Evolutionary conservation across 2,797 vertebrate species (phyloP), one percentile per base, ranked within the genome.

Genomic region (Cirrhinus mrigala): DNA sequence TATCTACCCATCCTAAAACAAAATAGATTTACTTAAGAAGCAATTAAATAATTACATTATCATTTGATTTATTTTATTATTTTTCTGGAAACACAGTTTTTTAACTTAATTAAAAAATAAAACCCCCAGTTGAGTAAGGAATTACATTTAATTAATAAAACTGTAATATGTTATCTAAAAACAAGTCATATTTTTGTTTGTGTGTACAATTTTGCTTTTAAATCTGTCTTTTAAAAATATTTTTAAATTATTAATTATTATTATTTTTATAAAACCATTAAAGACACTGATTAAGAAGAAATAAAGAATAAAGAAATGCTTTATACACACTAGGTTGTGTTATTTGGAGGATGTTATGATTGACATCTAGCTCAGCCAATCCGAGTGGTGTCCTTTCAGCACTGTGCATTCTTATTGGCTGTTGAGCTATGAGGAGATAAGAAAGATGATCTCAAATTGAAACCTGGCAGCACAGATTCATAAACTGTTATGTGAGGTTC

Each of bases 401-500:
- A 46, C 33, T 68, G 52, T 71, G 64, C 79, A 79, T 90, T 89
- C 87, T 91, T 88, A 90, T 91, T 91, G 77, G 88, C 86, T 76
- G 80, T 74, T 80, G 52, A 54, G 76, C 73, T 88, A 89, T 89
- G 83, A 84, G 90, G 87, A 79, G 83, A 87, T 88, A 90, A 86
- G 88, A 84, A 85, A 89, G 87, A 86, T 52, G 64, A 33, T 66
- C 29, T 66, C 16, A 66, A 66, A 66, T 68, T 33, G 54, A 73
- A 89, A 79, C 46, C 84, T 88, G 83, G 83, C 84, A 87, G 89
- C 88, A 88, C 86, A 87, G 87, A 82, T 89, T 89, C 81, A 84
- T 79, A 87, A 87, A 89, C 74, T 84, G 77, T 84, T 85, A 86
- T 48, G 82, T 81, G 80, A 88, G 71, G 46, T 81, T 69, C 9